Base-by-base conservation (phyloP, 2,888 invertebrate species). In the Ametastegia equiseti region DNA sequence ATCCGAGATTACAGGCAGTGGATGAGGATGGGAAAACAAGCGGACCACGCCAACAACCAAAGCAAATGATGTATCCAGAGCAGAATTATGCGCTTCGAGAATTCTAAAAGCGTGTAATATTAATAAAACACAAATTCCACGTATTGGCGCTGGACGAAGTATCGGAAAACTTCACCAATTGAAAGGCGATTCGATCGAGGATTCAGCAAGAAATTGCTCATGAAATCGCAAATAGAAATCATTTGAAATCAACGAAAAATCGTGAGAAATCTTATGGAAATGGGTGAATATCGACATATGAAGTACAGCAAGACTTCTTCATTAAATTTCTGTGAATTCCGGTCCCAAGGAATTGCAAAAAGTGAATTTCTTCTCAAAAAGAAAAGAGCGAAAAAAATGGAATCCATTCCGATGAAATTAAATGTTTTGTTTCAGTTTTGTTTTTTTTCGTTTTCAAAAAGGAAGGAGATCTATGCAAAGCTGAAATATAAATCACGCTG, bases 21-120 rank as follows among this genome's bases (percentile, higher is more conserved):
- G 39, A 67, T 42, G 67, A 67, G 39, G 67, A 67, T 19, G 67
- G 4, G 33, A 67, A 67, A 67, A 67, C 67, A 67, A 67, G 67
- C 67, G 13, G 9, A 23, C 19, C 13, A 60, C 15, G 60, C 30
- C 60, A 27, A 30, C 27, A 60, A 60, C 30, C 23, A 54, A 15
- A 60, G 27, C 5, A 60, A 30, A 30, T 60, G 2, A 67, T 67
- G 39, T 39, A 67, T 39, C 19, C 19, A 7, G 23, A 39, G 39
- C 67, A 19, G n/a, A 36, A 9, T 13, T 3, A 27, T 67, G 27
- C 11, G 23, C 13, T 67, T 39, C 1, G 23, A 39, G 39, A 67
- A 67, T 67, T 67, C 39, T 42, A 39, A 67, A 67, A 42, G 4
- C 39, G 23, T 67, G 11, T 67, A 19, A 67, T 67, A 67, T 67